Evolutionary conservation across 2,888 invertebrate species (phyloP).

Genomic region (Portevinia maculata): DNA sequence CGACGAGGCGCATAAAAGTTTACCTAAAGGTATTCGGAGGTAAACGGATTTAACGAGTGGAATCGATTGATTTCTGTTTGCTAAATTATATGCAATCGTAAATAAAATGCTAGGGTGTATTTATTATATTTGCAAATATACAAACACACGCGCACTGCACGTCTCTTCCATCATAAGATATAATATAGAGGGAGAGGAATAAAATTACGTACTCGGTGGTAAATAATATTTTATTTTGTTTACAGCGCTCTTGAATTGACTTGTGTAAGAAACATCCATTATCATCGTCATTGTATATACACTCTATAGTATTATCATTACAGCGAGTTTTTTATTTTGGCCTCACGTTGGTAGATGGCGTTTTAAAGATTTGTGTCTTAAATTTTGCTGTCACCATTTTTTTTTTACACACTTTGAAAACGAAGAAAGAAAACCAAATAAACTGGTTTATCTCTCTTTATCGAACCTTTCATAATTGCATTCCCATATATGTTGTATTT

Average conservation of each 20-base stretch:
- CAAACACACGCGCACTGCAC: constrained; percentile 17
- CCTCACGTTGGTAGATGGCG: too few species aligned
- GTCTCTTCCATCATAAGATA: constrained; percentile 26
- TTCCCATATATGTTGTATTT: too few species aligned
- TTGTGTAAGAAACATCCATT: too few species aligned
- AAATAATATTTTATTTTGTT: constrained; percentile 71
- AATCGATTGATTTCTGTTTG: constrained; percentile 74
- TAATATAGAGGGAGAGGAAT: neutral
- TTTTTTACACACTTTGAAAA: too few species aligned
- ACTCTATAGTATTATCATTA: too few species aligned
- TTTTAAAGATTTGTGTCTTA: too few species aligned
- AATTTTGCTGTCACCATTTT: too few species aligned
- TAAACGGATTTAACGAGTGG: constrained; percentile 74
- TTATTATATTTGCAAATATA: constrained; percentile 60
- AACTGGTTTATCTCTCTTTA: too few species aligned
- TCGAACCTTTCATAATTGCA: too few species aligned
- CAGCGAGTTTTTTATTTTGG: too few species aligned
- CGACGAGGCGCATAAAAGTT: constrained; percentile 61
- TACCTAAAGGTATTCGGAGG: constrained; percentile 67
- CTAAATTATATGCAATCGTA: constrained; percentile 71
- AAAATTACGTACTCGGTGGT: constrained; percentile 20
- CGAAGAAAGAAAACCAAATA: too few species aligned
- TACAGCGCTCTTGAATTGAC: constrained; percentile 53
- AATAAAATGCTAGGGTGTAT: constrained; percentile 54
- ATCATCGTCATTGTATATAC: too few species aligned